Evolutionary conservation across 2,888 invertebrate species (phyloP).

Genomic region (Himalopsyche anomala): DNA sequence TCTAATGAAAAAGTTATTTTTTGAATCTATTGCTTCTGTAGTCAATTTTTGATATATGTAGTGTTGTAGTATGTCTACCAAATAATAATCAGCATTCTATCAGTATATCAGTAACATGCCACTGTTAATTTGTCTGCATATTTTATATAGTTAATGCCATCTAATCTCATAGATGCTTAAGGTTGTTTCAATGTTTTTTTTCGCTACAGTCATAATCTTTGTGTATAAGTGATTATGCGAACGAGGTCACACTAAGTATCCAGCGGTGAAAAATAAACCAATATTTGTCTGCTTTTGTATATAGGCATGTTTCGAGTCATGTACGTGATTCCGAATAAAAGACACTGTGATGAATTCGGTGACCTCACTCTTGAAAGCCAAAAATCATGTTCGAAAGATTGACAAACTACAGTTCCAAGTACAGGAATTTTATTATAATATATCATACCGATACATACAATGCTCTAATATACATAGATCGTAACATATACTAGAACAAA

Average conservation of each 20-base stretch:
- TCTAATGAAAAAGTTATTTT: too few relatives aligned
- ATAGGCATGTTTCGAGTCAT: background rate
- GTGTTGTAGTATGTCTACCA: background rate
- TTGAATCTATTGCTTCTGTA: too few relatives aligned
- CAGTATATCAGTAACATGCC: background rate
- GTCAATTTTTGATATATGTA: too few relatives aligned
- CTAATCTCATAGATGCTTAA: background rate
- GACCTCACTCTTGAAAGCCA: slow-evolving; percentile 1
- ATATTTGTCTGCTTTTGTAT: slow-evolving; percentile 9
- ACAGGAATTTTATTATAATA: too few relatives aligned
- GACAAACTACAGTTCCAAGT: background rate
- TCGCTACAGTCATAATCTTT: background rate
- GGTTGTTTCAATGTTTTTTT: background rate
- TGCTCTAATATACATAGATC: too few relatives aligned
- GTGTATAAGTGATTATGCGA: slow-evolving; percentile 23
- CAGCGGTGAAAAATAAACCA: background rate
- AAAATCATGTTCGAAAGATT: background rate
- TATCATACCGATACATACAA: too few relatives aligned
- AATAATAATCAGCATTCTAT: background rate
- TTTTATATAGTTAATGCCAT: background rate
- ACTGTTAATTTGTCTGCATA: background rate
- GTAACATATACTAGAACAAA: too few relatives aligned
- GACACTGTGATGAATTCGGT: background rate
- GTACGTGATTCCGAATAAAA: slow-evolving; percentile 10
- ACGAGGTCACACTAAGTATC: slow-evolving; percentile 13